Evolutionary conservation across 2,888 invertebrate genomes (phyloP), one percentile per base, ranked within the genome.

Genomic region (Drosophila lutescens): DNA sequence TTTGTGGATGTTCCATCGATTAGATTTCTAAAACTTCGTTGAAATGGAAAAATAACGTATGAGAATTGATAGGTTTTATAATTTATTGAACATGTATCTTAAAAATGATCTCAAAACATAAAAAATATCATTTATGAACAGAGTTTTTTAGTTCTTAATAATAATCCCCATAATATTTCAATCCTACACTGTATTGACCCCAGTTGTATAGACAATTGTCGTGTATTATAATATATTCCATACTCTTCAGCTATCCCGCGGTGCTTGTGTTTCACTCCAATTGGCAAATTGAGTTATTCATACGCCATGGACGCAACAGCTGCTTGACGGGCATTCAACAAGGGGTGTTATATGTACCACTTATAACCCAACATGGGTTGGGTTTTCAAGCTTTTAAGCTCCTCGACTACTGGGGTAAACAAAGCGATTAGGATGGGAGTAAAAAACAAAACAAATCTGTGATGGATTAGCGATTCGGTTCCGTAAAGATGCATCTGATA

Each of bases 281-380:
- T 72, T 74, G 54, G 57, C 57, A 74, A 81, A 81, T 76, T 74
- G 62, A 73, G 77, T 83, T 72, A 65, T 61, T 73, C 69, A 67
- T 40, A 61, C 41, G 4, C 41, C 30, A 26, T 32, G 13, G 40
- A 40, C 38, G 66, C 66, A 67, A 67, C 66, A 67, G 66, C 66
- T 66, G 66, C 66, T 67, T 65, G 55, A 66, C 32, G 17, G 40
- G 65, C 30, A 46, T 63, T 53, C 40, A 26, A 55, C 55, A 41
- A 17, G 66, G 55, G 66, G 38, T 46, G 34, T 20, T 32, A 49
- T 34, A 34, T 34, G 41, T 10, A 20, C 49, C 13, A 20, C 17
- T 6, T 23, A 40, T 1, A 23, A 44, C n/a, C n/a, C n/a, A n/a
- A n/a, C 38, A 30, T 20, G 34, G 43, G 38, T 17, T 20, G 32